Percentiles rank a stretch among this genome's conserved stretches.
Conservation (phyloP, 2,113 vertebrate species). For the Prolemur simus region DNA sequence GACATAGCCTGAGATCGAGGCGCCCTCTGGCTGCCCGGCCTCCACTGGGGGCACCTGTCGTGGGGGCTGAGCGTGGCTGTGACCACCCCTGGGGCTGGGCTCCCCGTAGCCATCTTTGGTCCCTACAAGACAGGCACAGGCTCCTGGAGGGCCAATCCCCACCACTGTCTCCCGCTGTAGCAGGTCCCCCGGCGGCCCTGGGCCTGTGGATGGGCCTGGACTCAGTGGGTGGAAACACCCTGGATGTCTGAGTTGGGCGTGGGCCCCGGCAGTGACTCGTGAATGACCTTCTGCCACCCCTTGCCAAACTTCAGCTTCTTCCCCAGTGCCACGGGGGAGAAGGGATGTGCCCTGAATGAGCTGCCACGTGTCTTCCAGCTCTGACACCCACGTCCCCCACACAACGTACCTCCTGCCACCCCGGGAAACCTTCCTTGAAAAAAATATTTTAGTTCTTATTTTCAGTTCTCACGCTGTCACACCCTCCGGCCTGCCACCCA, state of each 20-base stretch:
- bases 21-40: constrained; percentile 77
- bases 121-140: constrained; percentile 54
- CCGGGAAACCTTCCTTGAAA: background rate
- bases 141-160: background rate
- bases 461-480: background rate
- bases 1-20: constrained; percentile 82
- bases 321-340: background rate
- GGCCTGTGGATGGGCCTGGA: background rate
- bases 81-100: constrained; percentile 71
- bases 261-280: rapidly evolving
- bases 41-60: constrained; percentile 82
- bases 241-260: background rate
- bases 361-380: background rate
- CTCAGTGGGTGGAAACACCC: background rate
- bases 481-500: background rate
- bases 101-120: constrained; percentile 82
- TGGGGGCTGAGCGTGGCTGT: constrained; percentile 82
- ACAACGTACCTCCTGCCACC: background rate
- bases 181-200: too few species aligned
- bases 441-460: background rate
- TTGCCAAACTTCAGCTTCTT: background rate
- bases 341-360: background rate
- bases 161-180: background rate
- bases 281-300: background rate
- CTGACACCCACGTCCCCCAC: background rate